These are phyloP conservation scores for Danio choprae DNA, from an alignment of 2,797 vertebrate genomes.

Conservation along the genomic window DNA sequence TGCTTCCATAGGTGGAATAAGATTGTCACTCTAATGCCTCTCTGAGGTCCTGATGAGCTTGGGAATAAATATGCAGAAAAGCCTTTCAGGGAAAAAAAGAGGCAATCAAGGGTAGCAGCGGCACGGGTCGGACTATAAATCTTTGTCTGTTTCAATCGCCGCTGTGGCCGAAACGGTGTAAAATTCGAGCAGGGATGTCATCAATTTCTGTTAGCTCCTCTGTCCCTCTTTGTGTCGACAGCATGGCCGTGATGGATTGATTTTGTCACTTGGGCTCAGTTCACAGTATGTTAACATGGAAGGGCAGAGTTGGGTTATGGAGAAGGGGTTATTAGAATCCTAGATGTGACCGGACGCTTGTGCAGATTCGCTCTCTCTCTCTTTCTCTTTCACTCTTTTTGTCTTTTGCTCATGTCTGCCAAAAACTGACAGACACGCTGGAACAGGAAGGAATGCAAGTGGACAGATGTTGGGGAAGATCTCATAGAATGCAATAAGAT, in stretches of 20 bases:
- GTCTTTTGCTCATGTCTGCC: conserved; percentile 25
- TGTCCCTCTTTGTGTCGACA: conserved; percentile 93
- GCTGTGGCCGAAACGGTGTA: conserved; percentile 95
- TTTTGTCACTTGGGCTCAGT: conserved; percentile 98
- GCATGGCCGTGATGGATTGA: conserved; percentile 92
- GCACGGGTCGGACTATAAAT: conserved; percentile 95
- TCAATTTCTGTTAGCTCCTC: conserved; percentile 99
- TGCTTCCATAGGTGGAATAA: conserved; percentile 89
- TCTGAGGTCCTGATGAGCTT: conserved; percentile 88
- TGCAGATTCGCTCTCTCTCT: conserved; percentile 60
- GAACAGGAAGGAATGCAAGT: neutral
- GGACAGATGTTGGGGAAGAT: conserved; percentile 3
- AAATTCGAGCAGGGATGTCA: conserved; percentile 96
- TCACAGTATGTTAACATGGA: conserved; percentile 99
- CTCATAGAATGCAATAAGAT: neutral
- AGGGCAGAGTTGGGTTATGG: conserved; percentile 94
- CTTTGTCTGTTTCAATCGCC: conserved; percentile 99
- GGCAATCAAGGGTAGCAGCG: conserved; percentile 93
- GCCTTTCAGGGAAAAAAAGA: conserved; percentile 75
- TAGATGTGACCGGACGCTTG: conserved; percentile 80
- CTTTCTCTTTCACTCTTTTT: conserved; percentile 39
- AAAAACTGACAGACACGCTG: conserved; percentile 11
- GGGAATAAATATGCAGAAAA: conserved; percentile 97
- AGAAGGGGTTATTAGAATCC: conserved; percentile 88
- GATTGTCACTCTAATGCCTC: conserved; percentile 95